phyloP scores from a whole-genome alignment of 2,888 invertebrate genomes.

The Neocrepidodera transversa region DNA sequence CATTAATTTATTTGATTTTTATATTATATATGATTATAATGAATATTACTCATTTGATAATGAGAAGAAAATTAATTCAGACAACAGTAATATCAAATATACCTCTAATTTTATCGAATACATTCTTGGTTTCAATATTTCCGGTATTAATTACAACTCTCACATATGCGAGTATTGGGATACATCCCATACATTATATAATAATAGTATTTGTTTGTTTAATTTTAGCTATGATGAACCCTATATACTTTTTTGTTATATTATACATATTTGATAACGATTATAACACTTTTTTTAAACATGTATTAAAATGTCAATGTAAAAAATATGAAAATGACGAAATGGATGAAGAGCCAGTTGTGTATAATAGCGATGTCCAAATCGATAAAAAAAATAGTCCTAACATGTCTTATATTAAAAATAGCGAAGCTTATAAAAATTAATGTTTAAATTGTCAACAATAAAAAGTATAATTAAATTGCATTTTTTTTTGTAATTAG shows the following conservation, averaged over 20 bases:
- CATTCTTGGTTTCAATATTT: constrained; percentile 20
- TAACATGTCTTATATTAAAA: no score
- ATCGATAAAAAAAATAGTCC: no score
- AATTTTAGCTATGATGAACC: constrained; percentile 24
- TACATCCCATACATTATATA: background rate
- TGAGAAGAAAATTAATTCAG: constrained; percentile 21
- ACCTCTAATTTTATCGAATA: constrained; percentile 27
- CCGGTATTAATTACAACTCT: constrained; percentile 9
- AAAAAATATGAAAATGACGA: constrained; percentile 29
- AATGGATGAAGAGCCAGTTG: constrained; percentile 30
- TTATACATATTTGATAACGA: constrained; percentile 30
- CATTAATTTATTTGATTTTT: constrained; percentile 22
- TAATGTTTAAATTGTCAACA: no score
- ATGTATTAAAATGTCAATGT: constrained; percentile 28
- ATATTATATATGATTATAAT: constrained; percentile 31
- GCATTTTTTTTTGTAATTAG: no score
- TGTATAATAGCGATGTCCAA: constrained; percentile 24
- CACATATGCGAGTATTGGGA: background rate
- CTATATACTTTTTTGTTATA: constrained; percentile 32
- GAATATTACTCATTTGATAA: constrained; percentile 31
- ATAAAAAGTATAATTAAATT: no score
- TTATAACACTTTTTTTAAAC: constrained; percentile 28
- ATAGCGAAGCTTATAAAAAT: no score
- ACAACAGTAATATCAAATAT: constrained; percentile 14
- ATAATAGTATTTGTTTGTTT: constrained; percentile 7